Conservation (phyloP, 1,140 invertebrate genomes). For the Drosophila ananassae region DNA sequence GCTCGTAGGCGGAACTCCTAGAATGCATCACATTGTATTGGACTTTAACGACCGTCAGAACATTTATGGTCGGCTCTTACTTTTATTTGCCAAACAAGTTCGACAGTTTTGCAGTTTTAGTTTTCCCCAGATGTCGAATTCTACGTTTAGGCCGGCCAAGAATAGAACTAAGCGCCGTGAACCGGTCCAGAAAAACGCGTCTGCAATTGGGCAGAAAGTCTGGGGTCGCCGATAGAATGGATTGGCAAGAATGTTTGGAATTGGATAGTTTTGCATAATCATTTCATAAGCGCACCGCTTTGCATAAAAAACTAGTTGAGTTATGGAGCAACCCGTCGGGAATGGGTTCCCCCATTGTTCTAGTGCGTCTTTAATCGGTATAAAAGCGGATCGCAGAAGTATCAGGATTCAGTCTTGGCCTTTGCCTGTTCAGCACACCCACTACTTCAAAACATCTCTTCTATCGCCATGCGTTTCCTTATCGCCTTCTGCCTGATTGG, state of each 20-base stretch:
- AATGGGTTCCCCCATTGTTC: conserved; percentile 62
- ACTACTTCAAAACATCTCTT: conserved; percentile 4
- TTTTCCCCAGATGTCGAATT: conserved; percentile 49
- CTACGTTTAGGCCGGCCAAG: conserved; percentile 25
- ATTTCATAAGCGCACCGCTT: conserved; percentile 74
- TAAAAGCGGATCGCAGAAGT: conserved; percentile 46
- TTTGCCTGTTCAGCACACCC: conserved; percentile 55
- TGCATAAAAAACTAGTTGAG: conserved; percentile 72
- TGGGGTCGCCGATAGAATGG: conserved; percentile 50
- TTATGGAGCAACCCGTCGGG: conserved; percentile 68
- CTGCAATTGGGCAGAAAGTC: conserved; percentile 58
- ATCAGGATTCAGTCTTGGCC: conserved; percentile 76
- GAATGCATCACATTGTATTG: conserved; percentile 45
- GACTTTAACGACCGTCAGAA: conserved; percentile 55
- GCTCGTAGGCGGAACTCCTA: conserved; percentile 60
- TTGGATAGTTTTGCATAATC: conserved; percentile 78
- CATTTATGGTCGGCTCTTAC: conserved; percentile 53
- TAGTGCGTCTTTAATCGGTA: conserved; percentile 51
- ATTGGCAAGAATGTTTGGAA: conserved; percentile 22
- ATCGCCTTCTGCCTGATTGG: conserved; percentile 69
- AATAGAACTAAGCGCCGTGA: conserved; percentile 30
- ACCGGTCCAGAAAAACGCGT: conserved; percentile 58
- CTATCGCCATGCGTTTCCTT: conserved; percentile 63
- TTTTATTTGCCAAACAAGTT: conserved; percentile 62
- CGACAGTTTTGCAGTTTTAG: conserved; percentile 54